phyloP scores from a whole-genome alignment of 2,113 vertebrate genomes.

The Lepisosteus oculatus region DNA sequence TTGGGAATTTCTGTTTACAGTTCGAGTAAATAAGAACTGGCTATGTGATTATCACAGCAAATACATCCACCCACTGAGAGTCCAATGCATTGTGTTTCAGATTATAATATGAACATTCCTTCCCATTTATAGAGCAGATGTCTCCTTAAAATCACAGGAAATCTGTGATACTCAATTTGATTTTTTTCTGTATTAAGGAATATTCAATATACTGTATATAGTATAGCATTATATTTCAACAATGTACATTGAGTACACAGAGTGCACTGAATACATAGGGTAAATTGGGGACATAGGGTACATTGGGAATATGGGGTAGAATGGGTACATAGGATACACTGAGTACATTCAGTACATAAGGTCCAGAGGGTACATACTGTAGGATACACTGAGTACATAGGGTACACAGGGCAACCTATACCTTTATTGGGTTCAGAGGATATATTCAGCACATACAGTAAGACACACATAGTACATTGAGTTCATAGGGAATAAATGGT shows the following conservation, averaged over 20 bases:
- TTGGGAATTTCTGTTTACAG: slow-evolving; percentile 31
- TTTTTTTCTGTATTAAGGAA: background rate
- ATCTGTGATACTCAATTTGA: background rate
- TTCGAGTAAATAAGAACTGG: slow-evolving; percentile 32
- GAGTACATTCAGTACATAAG: too few species aligned
- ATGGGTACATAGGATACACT: too few species aligned
- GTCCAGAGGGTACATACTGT: background rate
- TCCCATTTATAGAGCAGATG: background rate
- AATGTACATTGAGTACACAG: background rate
- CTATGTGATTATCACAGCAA: slow-evolving; percentile 47
- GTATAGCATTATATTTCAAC: background rate
- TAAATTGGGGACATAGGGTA: background rate
- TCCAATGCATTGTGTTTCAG: background rate
- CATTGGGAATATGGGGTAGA: too few species aligned
- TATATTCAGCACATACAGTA: slow-evolving; percentile 10
- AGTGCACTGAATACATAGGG: background rate
- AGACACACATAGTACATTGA: slow-evolving; percentile 1
- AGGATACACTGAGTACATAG: too few species aligned
- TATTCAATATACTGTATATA: background rate
- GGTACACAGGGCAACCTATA: background rate
- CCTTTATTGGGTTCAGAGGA: background rate
- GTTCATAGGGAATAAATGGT: too few species aligned
- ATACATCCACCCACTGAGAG: slow-evolving; percentile 41
- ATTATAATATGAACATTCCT: background rate
- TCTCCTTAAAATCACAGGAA: background rate